Evolutionary conservation across 1,140 invertebrate genomes (phyloP).

Genomic region (Triops cancriformis): DNA sequence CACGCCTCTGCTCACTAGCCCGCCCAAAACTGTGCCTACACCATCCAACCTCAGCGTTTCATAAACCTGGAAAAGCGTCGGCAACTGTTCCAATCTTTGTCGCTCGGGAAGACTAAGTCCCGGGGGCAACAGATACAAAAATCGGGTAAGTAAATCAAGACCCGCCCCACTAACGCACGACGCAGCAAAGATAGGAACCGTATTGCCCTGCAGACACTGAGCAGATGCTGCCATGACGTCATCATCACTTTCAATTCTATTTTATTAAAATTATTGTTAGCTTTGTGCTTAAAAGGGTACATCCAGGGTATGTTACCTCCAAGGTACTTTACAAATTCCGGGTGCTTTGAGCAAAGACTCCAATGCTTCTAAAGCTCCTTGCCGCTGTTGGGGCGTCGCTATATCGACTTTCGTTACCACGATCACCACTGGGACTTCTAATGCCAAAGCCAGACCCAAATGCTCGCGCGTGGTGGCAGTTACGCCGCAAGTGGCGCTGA

Average conservation of each 20-base stretch:
- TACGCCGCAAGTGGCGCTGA: conserved; percentile 57
- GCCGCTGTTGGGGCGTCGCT: conserved; percentile 42
- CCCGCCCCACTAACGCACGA: conserved; percentile 89
- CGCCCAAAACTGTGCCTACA: conserved; percentile 66
- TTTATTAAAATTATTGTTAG: conserved; percentile 39
- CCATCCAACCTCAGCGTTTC: conserved; percentile 80
- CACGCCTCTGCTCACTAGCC: conserved; percentile 69
- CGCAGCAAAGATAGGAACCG: conserved; percentile 84
- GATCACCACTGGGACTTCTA: conserved; percentile 82
- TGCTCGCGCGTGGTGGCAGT: conserved; percentile 71
- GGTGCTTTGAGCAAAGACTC: conserved; percentile 52
- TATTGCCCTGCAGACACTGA: conserved; percentile 51
- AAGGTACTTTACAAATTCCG: conserved; percentile 49
- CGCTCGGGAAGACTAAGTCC: conserved; percentile 57
- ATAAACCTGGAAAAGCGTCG: conserved; percentile 82
- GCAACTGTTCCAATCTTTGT: conserved; percentile 61
- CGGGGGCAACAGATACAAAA: conserved; percentile 64
- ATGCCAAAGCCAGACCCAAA: conserved; percentile 66
- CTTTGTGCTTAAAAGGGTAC: background rate
- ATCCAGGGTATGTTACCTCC: conserved; percentile 26
- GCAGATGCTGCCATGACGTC: conserved; percentile 60
- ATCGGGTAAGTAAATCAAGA: conserved; percentile 66
- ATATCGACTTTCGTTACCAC: conserved; percentile 85
- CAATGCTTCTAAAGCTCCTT: conserved; percentile 52
- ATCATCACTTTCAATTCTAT: conserved; percentile 57